Evolutionary conservation across 2,888 invertebrate species (phyloP), one percentile per base, ranked within the genome.

Genomic region (Melieria omissa): DNA sequence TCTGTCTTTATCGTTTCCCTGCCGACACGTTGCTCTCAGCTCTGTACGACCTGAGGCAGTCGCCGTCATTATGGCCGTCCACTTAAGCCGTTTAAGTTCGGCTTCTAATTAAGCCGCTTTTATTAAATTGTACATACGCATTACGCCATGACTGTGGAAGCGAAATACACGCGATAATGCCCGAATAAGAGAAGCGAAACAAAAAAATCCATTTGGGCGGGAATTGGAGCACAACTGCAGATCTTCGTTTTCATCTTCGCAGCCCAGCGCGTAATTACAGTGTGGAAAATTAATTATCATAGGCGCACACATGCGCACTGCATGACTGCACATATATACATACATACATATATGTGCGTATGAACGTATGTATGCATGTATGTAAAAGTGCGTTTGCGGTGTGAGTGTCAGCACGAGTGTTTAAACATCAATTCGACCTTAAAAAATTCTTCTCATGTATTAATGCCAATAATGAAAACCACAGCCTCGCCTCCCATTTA

Each of bases 211-310:
- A 61, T 67, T 67, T 61, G 52, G 60, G 67, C 67, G 52, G 52
- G 62, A 69, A 69, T 63, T 69, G 55, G 69, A 69, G 69, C 57
- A 63, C 62, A 69, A 63, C 69, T 14, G 54, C 29, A 29, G 29
- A 67, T 61, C 60, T 29, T 67, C 67, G 47, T 12, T 16, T 44
- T 60, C 61, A 67, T 67, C 60, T 67, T 41, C 67, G 47, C 61
- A 67, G 52, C 67, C 61, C 58, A 67, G 60, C 16, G 67, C 67
- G 63, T 69, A 69, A 69, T 69, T 69, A 69, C 55, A 55, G 69
- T 63, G 69, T 69, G 62, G 69, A 69, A 69, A 69, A 62, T 62
- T 69, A 69, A 69, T 69, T 69, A 69, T 69, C 69, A 69, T 69
- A 63, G 42, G 45, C 45, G 29, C 60, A 44, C 49, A 68, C 42